Evolutionary conservation across 2,113 vertebrate species (phyloP), one percentile per base, ranked within the genome.

Genomic region (Hippocampus abdominalis): DNA sequence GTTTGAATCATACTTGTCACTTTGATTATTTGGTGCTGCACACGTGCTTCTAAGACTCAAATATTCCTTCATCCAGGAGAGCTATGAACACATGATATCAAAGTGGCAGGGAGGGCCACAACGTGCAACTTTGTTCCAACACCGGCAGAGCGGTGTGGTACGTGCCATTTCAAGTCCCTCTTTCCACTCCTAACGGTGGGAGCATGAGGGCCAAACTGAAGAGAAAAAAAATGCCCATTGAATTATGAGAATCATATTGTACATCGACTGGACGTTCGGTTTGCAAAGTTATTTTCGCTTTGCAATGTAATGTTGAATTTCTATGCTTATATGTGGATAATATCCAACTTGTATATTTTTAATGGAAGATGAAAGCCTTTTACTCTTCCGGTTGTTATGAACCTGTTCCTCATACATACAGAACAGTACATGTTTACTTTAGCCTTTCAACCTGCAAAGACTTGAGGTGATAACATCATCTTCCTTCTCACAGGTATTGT

Each of bases 361-460:
- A 44, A 44, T 53, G 13, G 12, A 64, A 23, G 12, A 46, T 16
- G 16, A 4, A 64, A 16, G 23, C 21, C 2, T 23, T 42, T 8
- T 12, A 4, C 11, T 4, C 60, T n/a, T 21, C 4, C 10, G 66
- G 18, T 76, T 81, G 79, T 83, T 70, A 72, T 86, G 79, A 80
- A 85, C 63, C 64, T 40, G 44, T 57, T 71, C 72, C 74, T 70
- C 66, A 78, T 75, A 64, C 67, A 74, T 6, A 7, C 70, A 83
- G 20, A 23, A 64, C 42, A 39, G 51, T 59, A 59, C 27, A 2
- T 68, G 85, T 88, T 88, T 90, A 85, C 85, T 82, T 80, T 84
- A 79, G 82, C 75, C 86, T 69, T 74, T 82, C 71, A 85, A 85
- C 84, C 77, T 84, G 85, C 82, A 87, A 82, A 82, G 81, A 85